Evolutionary conservation across 2,888 invertebrate species (phyloP).

Genomic region (Catocala nupta): DNA sequence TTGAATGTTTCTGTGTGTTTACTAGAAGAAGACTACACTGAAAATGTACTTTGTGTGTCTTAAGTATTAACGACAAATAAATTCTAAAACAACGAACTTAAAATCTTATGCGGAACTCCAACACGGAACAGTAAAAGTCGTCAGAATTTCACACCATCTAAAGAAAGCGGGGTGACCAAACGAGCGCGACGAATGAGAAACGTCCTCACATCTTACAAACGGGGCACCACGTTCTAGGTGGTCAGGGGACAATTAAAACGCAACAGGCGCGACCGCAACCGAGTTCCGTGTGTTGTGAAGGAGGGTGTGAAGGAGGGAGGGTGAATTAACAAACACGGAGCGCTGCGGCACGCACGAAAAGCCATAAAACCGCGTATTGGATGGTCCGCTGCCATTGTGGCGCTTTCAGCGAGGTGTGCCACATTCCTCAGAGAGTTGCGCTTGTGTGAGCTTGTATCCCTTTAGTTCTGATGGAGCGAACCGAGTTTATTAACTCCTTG

Average conservation of each 20-base stretch:
- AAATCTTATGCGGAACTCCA: not conserved
- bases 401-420: constrained; percentile 36
- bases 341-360: constrained; percentile 61
- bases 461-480: constrained; percentile 1
- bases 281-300: constrained; percentile 30
- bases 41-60: not conserved
- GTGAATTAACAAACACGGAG: constrained; percentile 68
- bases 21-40: too few species aligned
- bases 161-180: constrained; percentile 30
- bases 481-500: constrained; percentile 7
- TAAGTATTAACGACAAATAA: not conserved
- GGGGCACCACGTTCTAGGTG: constrained; percentile 39
- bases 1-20: not conserved
- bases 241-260: constrained; percentile 59
- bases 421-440: constrained; percentile 10
- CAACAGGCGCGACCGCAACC: constrained; percentile 60
- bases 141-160: constrained; percentile 17
- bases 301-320: constrained; percentile 41
- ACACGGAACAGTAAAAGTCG: constrained; percentile 4
- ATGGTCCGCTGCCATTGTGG: constrained; percentile 38
- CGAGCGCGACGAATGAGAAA: constrained; percentile 20
- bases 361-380: constrained; percentile 63
- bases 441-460: constrained; percentile 1
- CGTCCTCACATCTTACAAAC: constrained; percentile 24
- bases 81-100: not conserved